phyloP scores from a whole-genome alignment of 2,113 vertebrate species.

The Stigmatopora nigra region DNA sequence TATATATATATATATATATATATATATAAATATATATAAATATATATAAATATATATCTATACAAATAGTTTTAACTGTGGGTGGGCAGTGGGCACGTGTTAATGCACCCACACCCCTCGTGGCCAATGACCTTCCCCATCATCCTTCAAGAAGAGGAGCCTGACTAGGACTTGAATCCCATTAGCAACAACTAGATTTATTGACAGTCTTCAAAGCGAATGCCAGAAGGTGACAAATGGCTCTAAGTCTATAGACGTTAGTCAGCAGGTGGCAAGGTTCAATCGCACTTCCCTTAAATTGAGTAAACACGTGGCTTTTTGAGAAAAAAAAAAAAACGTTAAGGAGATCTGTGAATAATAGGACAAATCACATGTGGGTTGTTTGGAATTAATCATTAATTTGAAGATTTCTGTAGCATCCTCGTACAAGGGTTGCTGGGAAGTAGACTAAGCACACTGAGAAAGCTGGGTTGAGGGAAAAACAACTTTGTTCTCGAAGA shows the following conservation, averaged over 20 bases:
- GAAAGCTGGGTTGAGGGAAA: conserved; percentile 7
- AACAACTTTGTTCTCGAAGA: conserved; percentile 24
- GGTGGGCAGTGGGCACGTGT: not conserved
- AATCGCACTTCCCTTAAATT: conserved; percentile 30
- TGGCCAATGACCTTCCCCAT: conserved; percentile 3
- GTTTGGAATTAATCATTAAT: conserved; percentile 49
- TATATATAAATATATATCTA: not conserved
- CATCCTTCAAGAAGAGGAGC: conserved; percentile 3
- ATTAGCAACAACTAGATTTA: conserved; percentile 31
- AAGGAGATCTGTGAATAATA: conserved; percentile 37
- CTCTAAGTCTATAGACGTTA: conserved; percentile 29
- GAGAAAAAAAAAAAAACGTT: conserved; percentile 41
- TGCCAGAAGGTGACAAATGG: conserved; percentile 34
- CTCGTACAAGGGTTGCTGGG: conserved; percentile 9
- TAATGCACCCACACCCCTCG: conserved; percentile 4
- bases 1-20: too few relatives aligned
- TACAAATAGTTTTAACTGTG: conserved; percentile 12
- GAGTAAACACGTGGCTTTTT: conserved; percentile 38
- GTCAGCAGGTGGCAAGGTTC: conserved; percentile 23
- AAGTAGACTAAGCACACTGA: conserved; percentile 17
- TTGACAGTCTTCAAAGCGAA: conserved; percentile 38
- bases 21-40: too few relatives aligned
- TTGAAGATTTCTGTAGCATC: conserved; percentile 27
- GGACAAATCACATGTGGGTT: conserved; percentile 24
- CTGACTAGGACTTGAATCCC: conserved; percentile 9